Base-by-base conservation (phyloP, 1,140 invertebrate species). In the Euwallacea fornicatus region DNA sequence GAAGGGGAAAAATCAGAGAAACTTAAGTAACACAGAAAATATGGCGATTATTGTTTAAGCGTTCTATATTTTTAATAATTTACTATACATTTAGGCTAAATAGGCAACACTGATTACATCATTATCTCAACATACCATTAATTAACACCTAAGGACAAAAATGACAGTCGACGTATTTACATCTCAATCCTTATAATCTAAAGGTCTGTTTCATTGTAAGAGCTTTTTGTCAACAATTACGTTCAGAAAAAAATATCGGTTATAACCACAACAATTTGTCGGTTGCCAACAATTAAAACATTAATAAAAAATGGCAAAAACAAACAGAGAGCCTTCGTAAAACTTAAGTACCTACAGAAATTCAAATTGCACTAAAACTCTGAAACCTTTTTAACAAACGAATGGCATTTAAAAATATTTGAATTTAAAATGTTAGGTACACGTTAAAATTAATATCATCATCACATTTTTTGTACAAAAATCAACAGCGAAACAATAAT, bases 71-170 rank as follows among this genome's bases (percentile, higher is more conserved):
- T 76, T 77, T 74, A 80, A 80, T 81, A 80, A 81, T 79, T 81
- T 81, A 81, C 79, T 81, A 81, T 81, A 80, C 80, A 80, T 79
- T 80, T 75, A 80, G 78, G 75, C 70, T 72, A 72, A 78, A 80
- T 78, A 78, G 76, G 79, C 78, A 80, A 81, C 79, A 80, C 78
- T 78, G 79, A 81, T 78, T 81, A 81, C 76, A 81, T 33, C 21
- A 33, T 63, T 65, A 73, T 71, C 74, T 65, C 55, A 78, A 79
- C 75, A 78, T 77, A 81, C 77, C 76, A 80, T 71, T 71, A 76
- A 74, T 80, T 79, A 80, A 73, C 76, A 78, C 75, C 78, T 81
- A 81, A 65, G 73, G 74, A 76, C 74, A 79, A 71, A 76, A 77
- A 76, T 73, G 74, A 79, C 78, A 80, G 76, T 78, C 78, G 75